Percentiles rank a stretch among this genome's conserved stretches.
Evolutionary conservation across 2,113 vertebrate species (phyloP).

Genomic region (Clupea harengus): DNA sequence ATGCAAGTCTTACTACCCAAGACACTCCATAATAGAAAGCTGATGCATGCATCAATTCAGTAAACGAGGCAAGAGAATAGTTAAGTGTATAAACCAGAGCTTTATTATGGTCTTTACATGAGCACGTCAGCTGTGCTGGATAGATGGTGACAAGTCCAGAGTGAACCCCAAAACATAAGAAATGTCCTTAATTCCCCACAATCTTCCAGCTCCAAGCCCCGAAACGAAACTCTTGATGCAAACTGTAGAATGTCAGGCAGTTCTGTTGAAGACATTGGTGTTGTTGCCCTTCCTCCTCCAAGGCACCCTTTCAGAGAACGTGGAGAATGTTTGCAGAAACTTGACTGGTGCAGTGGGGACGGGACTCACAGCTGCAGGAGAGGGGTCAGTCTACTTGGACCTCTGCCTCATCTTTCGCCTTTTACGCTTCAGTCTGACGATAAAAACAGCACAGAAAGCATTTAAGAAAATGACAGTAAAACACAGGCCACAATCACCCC

Average conservation of each 20-base stretch:
- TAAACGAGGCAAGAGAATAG: not conserved
- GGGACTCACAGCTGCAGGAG: slow-evolving; percentile 29
- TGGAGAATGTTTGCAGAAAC: not conserved
- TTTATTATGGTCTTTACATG: not conserved
- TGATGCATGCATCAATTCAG: not conserved
- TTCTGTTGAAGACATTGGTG: not conserved
- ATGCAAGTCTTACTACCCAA: too few relatives aligned
- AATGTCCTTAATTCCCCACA: not conserved
- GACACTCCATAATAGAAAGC: too few relatives aligned
- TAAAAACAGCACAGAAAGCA: not conserved
- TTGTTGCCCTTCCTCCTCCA: not conserved
- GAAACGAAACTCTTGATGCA: not conserved
- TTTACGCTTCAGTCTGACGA: slow-evolving; percentile 76
- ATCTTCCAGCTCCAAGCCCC: not conserved
- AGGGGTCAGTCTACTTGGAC: slow-evolving; percentile 67
- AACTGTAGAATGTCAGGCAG: not conserved
- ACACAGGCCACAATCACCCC: not conserved
- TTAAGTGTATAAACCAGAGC: slow-evolving; percentile 5
- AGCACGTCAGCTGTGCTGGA: not conserved
- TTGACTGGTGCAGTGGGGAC: not conserved
- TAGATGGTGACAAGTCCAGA: not conserved
- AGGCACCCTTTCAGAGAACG: not conserved
- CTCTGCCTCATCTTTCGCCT: slow-evolving; percentile 80
- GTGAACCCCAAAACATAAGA: not conserved
- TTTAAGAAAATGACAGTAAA: not conserved